Percentiles rank a stretch among this genome's conserved stretches.
Evolutionary conservation across 2,113 vertebrate genomes (phyloP).

Genomic region (Meleagris gallopavo): DNA sequence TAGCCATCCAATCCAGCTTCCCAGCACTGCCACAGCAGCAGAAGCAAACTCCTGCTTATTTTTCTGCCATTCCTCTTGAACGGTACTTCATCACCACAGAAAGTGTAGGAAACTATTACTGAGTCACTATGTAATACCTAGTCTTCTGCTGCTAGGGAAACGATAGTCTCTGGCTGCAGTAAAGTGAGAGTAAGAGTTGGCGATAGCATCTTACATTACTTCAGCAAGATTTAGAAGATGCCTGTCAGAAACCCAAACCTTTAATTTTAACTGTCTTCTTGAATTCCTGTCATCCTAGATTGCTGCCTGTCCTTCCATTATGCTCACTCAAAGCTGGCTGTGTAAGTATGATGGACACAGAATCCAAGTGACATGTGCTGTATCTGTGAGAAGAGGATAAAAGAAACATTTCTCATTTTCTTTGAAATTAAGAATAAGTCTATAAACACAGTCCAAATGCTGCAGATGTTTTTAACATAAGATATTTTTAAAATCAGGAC

Average conservation of each 20-base stretch:
- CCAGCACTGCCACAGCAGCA: not conserved
- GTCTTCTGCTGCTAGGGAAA: not conserved
- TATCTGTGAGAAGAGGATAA: slow-evolving; percentile 11
- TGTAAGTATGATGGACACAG: not conserved
- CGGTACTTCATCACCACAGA: not conserved
- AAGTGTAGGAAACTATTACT: not conserved
- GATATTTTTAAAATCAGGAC: not conserved
- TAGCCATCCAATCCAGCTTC: not conserved
- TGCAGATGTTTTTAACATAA: not conserved
- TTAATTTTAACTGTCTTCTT: slow-evolving; percentile 38
- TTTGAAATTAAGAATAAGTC: slow-evolving; percentile 9
- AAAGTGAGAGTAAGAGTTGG: not conserved
- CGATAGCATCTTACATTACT: not conserved
- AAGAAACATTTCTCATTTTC: slow-evolving; percentile 3
- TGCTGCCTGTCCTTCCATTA: slow-evolving; percentile 52
- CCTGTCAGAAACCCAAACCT: slow-evolving; percentile 40
- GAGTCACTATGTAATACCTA: not conserved
- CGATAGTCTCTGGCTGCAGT: not conserved
- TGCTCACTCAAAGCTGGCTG: slow-evolving; percentile 23
- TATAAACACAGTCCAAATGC: not conserved
- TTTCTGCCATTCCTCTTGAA: not conserved
- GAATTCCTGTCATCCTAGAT: slow-evolving; percentile 36
- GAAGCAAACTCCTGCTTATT: not conserved
- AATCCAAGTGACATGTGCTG: slow-evolving; percentile 5
- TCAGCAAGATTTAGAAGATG: slow-evolving; percentile 41